Evolutionary conservation across 2,113 vertebrate species (phyloP).

Genomic region (Chascanopsetta lugubris): DNA sequence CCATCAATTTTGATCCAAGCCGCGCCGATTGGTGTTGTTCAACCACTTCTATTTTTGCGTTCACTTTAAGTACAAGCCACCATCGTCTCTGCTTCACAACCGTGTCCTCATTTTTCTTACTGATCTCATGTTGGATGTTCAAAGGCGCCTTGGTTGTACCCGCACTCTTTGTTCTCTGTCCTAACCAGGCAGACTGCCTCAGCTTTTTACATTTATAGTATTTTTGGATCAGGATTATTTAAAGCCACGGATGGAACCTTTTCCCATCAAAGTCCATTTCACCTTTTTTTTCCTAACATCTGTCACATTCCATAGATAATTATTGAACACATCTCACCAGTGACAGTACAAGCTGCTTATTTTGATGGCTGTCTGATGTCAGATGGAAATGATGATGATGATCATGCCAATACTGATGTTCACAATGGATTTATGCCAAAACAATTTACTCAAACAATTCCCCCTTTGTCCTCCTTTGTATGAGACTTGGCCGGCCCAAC

Average conservation of each 20-base stretch:
- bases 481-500: too few relatives aligned
- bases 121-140: slow-evolving; percentile 20
- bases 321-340: not conserved
- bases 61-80: slow-evolving; percentile 23
- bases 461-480: too few relatives aligned
- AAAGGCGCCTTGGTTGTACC: slow-evolving; percentile 3
- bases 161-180: slow-evolving; percentile 25
- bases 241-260: not conserved
- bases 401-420: too few relatives aligned
- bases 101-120: slow-evolving; percentile 6
- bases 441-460: not conserved
- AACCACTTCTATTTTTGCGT: slow-evolving; percentile 28
- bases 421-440: not conserved
- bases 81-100: slow-evolving; percentile 13
- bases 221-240: not conserved
- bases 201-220: not conserved
- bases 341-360: not conserved
- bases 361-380: not conserved
- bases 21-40: slow-evolving; percentile 27
- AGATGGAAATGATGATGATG: not conserved
- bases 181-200: slow-evolving; percentile 6
- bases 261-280: not conserved
- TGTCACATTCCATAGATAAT: not conserved
- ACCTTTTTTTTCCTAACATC: not conserved
- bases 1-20: slow-evolving; percentile 34